phyloP scores from a whole-genome alignment of 64 coral and sea anemone species.

The Exaiptasia diaphana region DNA sequence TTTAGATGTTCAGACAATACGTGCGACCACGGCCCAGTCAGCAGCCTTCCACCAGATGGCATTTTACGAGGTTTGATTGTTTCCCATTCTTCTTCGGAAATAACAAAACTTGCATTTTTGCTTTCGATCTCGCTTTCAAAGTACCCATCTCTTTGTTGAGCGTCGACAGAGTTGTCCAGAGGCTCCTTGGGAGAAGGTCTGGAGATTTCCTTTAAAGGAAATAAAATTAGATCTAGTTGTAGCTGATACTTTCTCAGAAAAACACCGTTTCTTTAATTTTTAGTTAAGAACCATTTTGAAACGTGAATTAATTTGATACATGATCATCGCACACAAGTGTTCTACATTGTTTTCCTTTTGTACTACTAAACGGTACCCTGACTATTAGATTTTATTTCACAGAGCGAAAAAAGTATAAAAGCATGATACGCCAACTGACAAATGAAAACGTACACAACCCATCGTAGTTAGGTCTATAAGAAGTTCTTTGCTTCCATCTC shows the following conservation, averaged over 20 bases:
- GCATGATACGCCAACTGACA: too few species aligned
- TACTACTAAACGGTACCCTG: too few species aligned
- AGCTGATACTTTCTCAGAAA: neutral
- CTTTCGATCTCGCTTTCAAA: slow-evolving; percentile 1
- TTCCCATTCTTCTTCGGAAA: slow-evolving; percentile 25
- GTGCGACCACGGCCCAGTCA: slow-evolving; percentile 19
- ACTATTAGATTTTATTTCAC: too few species aligned
- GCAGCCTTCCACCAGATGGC: slow-evolving; percentile 11
- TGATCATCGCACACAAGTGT: neutral
- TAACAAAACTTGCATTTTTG: neutral
- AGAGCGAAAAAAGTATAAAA: too few species aligned
- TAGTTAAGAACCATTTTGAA: neutral
- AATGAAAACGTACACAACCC: too few species aligned
- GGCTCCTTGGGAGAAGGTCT: too few species aligned
- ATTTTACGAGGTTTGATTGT: neutral
- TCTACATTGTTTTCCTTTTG: too few species aligned
- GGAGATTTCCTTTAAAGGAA: too few species aligned
- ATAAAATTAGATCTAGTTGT: neutral
- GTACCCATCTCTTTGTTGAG: neutral
- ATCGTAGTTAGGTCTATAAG: too few species aligned
- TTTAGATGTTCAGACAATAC: neutral
- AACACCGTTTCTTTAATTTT: neutral
- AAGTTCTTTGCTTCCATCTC: too few species aligned
- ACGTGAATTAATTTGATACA: neutral
- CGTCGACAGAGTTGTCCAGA: neutral